These are phyloP conservation scores for Callipepla californica DNA, from an alignment of 2,113 vertebrate genomes.

Conservation along the genomic window DNA sequence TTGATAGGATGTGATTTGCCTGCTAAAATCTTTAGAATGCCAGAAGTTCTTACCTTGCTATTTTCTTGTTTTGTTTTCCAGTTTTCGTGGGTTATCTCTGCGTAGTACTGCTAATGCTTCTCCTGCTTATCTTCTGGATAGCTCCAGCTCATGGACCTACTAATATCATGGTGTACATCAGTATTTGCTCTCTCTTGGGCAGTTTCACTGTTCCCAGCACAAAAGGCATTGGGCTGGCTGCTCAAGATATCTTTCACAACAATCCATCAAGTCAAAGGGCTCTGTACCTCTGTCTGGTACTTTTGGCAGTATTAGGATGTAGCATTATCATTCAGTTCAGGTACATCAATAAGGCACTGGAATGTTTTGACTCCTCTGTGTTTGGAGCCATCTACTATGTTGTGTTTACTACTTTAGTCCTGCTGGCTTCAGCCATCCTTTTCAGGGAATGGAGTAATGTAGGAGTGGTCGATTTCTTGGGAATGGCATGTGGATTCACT, in stretches of 20 bases:
- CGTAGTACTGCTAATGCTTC: constrained; percentile 87
- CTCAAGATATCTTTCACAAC: constrained; percentile 85
- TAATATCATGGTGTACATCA: constrained; percentile 95
- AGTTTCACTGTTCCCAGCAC: constrained; percentile 96
- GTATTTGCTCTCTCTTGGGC: constrained; percentile 94
- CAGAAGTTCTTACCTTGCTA: neutral
- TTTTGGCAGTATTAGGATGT: constrained; percentile 87
- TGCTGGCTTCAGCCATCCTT: constrained; percentile 91
- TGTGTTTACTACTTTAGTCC: constrained; percentile 90
- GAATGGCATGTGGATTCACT: constrained; percentile 89
- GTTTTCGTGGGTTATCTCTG: constrained; percentile 89
- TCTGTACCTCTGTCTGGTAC: constrained; percentile 84
- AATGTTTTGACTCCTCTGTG: constrained; percentile 90
- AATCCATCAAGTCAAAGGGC: constrained; percentile 81
- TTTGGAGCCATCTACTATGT: constrained; percentile 97
- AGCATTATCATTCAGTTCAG: constrained; percentile 94
- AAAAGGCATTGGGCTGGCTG: constrained; percentile 93
- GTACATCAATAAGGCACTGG: constrained; percentile 95
- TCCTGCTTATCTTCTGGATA: constrained; percentile 90
- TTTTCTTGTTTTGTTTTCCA: constrained; percentile 76
- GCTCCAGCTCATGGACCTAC: constrained; percentile 89
- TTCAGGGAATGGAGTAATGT: constrained; percentile 94
- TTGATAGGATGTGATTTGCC: neutral
- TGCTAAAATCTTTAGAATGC: neutral
- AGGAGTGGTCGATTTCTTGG: constrained; percentile 86